A percentile compares a stretch with the other conserved stretches of the same genome.
Conservation (phyloP, 2,888 invertebrate species). For the Campoletis raptor region DNA sequence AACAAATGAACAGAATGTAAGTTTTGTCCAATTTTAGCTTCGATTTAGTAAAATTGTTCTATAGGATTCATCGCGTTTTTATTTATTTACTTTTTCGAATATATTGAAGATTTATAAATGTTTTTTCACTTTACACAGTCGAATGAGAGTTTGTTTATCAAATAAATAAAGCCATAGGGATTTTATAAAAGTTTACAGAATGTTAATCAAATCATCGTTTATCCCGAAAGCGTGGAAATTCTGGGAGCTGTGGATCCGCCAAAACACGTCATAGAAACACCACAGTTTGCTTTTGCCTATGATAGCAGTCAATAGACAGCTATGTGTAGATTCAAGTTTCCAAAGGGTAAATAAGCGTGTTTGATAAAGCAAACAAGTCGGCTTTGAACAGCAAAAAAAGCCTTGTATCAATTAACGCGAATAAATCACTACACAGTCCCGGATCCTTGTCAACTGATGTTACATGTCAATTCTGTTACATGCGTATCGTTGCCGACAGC, state of each 20-base stretch:
- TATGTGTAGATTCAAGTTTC: conserved; percentile 18
- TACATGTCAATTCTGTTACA: background rate
- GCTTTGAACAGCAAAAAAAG: conserved; percentile 21
- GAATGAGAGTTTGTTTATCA: background rate
- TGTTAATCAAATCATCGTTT: background rate
- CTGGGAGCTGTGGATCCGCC: background rate
- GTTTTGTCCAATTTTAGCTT: background rate
- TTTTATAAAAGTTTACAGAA: background rate
- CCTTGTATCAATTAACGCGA: conserved; percentile 40
- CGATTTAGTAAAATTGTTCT: background rate
- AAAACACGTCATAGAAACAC: background rate
- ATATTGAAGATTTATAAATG: too few relatives aligned
- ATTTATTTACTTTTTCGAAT: background rate
- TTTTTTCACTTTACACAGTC: background rate
- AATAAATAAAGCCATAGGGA: background rate
- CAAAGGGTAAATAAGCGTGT: conserved; percentile 39
- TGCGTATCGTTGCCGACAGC: background rate
- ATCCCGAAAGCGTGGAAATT: background rate
- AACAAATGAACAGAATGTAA: background rate
- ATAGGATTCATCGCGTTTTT: background rate
- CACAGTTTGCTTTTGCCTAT: background rate
- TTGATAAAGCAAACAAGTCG: conserved; percentile 33
- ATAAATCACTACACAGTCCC: conserved; percentile 30
- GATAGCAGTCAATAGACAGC: conserved; percentile 19
- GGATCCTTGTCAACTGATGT: conserved; percentile 1